A percentile compares a stretch with the other conserved stretches of the same genome.
These are phyloP conservation scores for Hemiprocne comata DNA, from an alignment of 2,113 vertebrate species.

Conservation along the genomic window DNA sequence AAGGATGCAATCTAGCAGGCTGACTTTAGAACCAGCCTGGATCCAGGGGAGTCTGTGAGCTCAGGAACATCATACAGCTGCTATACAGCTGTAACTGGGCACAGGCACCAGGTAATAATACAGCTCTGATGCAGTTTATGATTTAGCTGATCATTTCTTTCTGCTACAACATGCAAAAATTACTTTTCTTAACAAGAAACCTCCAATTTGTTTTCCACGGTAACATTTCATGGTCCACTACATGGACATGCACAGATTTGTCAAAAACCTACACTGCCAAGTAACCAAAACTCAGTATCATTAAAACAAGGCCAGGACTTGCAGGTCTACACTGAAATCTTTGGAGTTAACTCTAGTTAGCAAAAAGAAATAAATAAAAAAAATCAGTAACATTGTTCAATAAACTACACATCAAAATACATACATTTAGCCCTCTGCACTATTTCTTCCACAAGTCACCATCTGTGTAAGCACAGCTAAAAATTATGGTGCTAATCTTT, in stretches of 20 bases:
- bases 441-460: background rate
- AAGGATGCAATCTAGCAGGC: background rate
- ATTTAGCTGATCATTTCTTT: background rate
- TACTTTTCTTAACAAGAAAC: background rate
- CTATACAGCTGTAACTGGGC: background rate
- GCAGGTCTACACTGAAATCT: background rate
- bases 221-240: background rate
- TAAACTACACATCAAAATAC: background rate
- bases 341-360: background rate
- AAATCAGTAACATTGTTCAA: background rate
- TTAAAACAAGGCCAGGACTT: background rate
- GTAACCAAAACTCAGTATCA: background rate
- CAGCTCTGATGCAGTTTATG: background rate
- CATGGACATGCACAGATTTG: fast-evolving
- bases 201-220: background rate
- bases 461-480: background rate
- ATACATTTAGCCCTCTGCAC: background rate
- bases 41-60: background rate
- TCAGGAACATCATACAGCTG: background rate
- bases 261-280: background rate
- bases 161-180: background rate
- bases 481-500: background rate
- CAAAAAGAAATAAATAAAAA: background rate
- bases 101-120: background rate
- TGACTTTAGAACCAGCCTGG: background rate